Percentiles rank a stretch among this genome's conserved stretches.
Evolutionary conservation across 2,888 invertebrate genomes (phyloP).

Genomic region (Gymnocheta viridis): DNA sequence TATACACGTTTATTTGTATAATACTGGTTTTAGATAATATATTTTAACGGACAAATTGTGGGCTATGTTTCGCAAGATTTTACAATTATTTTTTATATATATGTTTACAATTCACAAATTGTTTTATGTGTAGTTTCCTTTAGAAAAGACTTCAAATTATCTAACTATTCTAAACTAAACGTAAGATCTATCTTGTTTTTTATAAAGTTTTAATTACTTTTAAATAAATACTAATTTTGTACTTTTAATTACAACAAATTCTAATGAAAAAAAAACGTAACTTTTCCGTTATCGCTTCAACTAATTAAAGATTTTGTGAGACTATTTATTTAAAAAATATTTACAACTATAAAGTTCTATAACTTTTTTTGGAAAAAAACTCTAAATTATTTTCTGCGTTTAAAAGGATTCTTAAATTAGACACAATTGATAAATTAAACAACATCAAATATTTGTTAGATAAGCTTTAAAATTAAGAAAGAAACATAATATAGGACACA

Average conservation of each 20-base stretch:
- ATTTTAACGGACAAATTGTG: too few species aligned
- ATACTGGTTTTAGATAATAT: too few species aligned
- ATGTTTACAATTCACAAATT: too few species aligned
- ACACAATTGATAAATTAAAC: slow-evolving; percentile 43
- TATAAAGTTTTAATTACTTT: background rate
- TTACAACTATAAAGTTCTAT: slow-evolving; percentile 32
- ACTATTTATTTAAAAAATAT: slow-evolving; percentile 24
- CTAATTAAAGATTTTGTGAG: slow-evolving; percentile 20
- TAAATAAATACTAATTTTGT: background rate
- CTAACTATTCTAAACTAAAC: background rate
- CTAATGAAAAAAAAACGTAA: background rate
- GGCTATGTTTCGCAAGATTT: too few species aligned
- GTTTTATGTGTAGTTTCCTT: too few species aligned
- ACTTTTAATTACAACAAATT: background rate
- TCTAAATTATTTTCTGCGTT: slow-evolving; percentile 1
- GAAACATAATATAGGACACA: slow-evolving; percentile 57
- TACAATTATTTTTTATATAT: too few species aligned
- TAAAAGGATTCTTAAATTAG: slow-evolving; percentile 25
- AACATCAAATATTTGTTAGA: slow-evolving; percentile 52
- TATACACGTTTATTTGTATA: too few species aligned
- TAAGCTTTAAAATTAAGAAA: slow-evolving; percentile 49
- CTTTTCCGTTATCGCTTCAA: background rate
- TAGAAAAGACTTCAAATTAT: too few species aligned
- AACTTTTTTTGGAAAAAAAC: background rate
- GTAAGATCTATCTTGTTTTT: background rate